phyloP scores from a whole-genome alignment of 2,888 invertebrate species.

The Alitta virens region DNA sequence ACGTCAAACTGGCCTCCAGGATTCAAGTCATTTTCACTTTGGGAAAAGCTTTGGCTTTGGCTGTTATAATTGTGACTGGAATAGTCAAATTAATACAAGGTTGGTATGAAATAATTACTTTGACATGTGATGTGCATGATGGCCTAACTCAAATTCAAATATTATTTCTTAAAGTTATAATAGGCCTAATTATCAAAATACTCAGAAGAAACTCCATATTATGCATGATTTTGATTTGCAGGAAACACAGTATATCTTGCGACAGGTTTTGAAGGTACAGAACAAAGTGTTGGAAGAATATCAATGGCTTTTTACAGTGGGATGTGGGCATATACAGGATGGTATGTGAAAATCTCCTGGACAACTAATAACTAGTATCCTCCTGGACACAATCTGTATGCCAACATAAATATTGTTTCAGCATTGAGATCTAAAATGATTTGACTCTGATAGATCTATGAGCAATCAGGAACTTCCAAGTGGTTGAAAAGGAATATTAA shows the following conservation, averaged over 20 bases:
- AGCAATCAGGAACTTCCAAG: no score
- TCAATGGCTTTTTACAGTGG: background rate
- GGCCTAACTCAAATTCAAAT: no score
- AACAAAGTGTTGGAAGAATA: background rate
- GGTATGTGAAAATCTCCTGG: background rate
- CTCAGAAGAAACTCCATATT: background rate
- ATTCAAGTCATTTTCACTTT: conserved; percentile 93
- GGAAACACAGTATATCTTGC: background rate
- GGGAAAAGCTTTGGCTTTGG: conserved; percentile 85
- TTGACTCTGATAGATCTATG: no score
- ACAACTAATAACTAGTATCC: background rate
- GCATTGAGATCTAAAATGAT: no score
- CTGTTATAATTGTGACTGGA: conserved; percentile 86
- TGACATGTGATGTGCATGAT: no score
- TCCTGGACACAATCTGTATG: no score
- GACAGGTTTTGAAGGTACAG: background rate
- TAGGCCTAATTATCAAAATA: background rate
- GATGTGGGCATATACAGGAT: background rate
- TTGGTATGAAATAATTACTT: no score
- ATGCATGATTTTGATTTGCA: background rate
- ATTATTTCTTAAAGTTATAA: no score
- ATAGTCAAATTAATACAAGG: conserved; percentile 83
- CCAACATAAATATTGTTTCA: no score
- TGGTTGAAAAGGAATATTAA: no score
- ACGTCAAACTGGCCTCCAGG: conserved; percentile 87